Evolutionary conservation across 1,140 invertebrate species (phyloP).

Genomic region (Papilio dardanus): DNA sequence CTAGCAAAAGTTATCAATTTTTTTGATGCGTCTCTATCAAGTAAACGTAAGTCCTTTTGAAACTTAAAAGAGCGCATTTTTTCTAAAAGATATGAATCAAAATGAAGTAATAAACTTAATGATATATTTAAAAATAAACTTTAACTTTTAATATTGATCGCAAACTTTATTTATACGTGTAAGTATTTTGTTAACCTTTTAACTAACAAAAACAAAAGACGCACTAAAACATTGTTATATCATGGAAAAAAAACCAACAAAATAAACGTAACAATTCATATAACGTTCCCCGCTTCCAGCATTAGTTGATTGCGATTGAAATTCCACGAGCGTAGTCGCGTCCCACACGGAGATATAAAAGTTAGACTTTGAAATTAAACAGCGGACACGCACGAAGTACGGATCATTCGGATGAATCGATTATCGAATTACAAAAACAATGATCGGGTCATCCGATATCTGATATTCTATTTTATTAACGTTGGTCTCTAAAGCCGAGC

Average conservation of each 20-base stretch:
- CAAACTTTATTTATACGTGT: too few relatives aligned
- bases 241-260: neutral
- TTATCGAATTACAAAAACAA: constrained; percentile 64
- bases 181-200: too few relatives aligned
- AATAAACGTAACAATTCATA: constrained; percentile 22
- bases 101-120: too few relatives aligned
- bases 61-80: too few relatives aligned
- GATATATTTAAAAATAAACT: too few relatives aligned
- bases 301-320: constrained; percentile 17
- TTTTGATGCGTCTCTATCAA: too few relatives aligned
- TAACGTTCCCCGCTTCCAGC: neutral
- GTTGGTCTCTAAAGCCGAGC: too few relatives aligned
- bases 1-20: too few relatives aligned
- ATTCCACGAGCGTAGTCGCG: constrained; percentile 28
- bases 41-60: too few relatives aligned
- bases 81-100: too few relatives aligned
- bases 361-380: constrained; percentile 40
- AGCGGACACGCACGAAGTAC: constrained; percentile 48
- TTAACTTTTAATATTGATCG: too few relatives aligned
- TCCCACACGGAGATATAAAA: constrained; percentile 42
- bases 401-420: constrained; percentile 55
- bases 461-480: constrained; percentile 42
- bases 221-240: neutral
- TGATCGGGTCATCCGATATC: constrained; percentile 42
- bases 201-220: neutral